These are phyloP conservation scores for Festucalex cinctus DNA, from an alignment of 2,113 vertebrate genomes.

Conservation along the genomic window DNA sequence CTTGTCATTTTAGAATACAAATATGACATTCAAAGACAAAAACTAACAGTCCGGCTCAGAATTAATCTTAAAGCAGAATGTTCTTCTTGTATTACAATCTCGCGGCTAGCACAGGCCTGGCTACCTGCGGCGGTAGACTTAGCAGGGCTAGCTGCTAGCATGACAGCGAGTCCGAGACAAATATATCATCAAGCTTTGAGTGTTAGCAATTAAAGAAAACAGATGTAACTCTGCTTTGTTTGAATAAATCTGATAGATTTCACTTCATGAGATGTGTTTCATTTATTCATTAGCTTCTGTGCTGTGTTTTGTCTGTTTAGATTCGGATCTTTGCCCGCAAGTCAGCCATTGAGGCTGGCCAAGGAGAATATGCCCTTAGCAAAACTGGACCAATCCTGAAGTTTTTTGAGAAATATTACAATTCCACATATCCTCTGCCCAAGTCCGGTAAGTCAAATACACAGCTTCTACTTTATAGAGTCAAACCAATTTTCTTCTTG, in stretches of 20 bases:
- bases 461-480: background rate
- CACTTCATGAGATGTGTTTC: background rate
- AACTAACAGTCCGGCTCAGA: background rate
- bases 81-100: background rate
- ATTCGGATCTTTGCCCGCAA: slow-evolving; percentile 87
- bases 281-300: background rate
- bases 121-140: no score
- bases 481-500: background rate
- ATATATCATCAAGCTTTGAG: background rate
- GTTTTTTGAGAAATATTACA: slow-evolving; percentile 80
- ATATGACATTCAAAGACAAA: background rate
- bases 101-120: background rate
- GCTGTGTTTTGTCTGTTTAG: slow-evolving; percentile 58
- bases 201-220: background rate
- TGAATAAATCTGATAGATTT: background rate
- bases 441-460: slow-evolving; percentile 80
- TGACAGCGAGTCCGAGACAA: background rate
- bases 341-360: slow-evolving; percentile 59
- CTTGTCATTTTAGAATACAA: background rate
- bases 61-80: background rate
- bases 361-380: slow-evolving; percentile 74
- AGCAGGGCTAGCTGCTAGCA: no score
- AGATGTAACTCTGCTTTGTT: background rate
- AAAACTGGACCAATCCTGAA: slow-evolving; percentile 79
- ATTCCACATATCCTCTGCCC: slow-evolving; percentile 75